Conservation (phyloP, 2,797 vertebrate genomes). For the Ficedula albicollis region DNA sequence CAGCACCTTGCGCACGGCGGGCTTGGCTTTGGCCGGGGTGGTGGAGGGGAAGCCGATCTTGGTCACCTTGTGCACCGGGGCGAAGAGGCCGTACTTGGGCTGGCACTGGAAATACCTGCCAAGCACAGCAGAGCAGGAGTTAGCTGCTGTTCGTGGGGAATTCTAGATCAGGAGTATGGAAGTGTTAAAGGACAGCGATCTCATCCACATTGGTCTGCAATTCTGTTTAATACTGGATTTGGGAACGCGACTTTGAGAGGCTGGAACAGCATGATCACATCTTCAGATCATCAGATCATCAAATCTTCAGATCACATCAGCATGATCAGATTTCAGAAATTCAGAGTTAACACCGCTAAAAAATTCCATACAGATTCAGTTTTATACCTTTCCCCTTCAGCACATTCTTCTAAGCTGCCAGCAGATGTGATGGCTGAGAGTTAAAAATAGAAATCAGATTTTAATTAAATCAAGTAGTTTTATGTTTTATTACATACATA, state of each 20-base stretch:
- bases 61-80: constrained; percentile 97
- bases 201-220: neutral
- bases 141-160: neutral
- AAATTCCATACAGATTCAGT: neutral
- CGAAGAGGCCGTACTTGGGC: constrained; percentile 94
- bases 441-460: neutral
- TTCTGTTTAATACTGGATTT: neutral
- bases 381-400: neutral
- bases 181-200: neutral
- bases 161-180: rapidly evolving
- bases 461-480: neutral
- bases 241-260: neutral
- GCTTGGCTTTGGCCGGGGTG: constrained; percentile 94
- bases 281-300: too few relatives aligned
- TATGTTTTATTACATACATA: neutral
- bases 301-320: too few relatives aligned
- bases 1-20: constrained; percentile 84
- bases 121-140: neutral
- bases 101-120: constrained; percentile 98
- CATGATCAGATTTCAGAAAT: neutral
- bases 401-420: neutral
- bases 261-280: neutral
- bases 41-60: constrained; percentile 98
- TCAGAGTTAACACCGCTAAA: neutral
- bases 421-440: neutral